Conservation (phyloP, 2,888 invertebrate genomes). For the Pyrochroa serraticornis region DNA sequence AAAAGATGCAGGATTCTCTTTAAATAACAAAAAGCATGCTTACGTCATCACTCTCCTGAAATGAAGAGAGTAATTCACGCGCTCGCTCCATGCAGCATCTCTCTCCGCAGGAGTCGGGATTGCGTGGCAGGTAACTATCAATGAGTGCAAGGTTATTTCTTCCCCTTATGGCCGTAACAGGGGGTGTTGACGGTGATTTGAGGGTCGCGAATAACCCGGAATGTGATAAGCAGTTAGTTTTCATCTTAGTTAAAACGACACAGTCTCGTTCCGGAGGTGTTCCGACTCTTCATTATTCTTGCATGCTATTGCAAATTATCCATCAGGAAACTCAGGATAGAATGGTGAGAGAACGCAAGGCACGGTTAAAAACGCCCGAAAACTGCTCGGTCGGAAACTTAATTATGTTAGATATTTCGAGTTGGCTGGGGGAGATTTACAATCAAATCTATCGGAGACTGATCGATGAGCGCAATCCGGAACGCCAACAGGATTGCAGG, state of each 20-base stretch:
- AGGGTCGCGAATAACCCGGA: conserved; percentile 29
- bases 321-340: conserved; percentile 39
- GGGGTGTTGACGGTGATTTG: conserved; percentile 38
- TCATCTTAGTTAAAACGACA: conserved; percentile 33
- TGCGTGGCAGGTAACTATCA: conserved; percentile 43
- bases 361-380: conserved; percentile 48
- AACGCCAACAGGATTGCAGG: conserved; percentile 8
- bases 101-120: neutral
- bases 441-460: conserved; percentile 48
- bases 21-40: neutral
- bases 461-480: conserved; percentile 43
- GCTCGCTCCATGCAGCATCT: no score
- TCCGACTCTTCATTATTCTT: conserved; percentile 47
- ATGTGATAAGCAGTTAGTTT: conserved; percentile 45
- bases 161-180: conserved; percentile 38
- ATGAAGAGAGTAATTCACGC: no score
- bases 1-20: neutral
- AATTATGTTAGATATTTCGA: conserved; percentile 56
- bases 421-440: conserved; percentile 48
- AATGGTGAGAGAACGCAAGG: conserved; percentile 22
- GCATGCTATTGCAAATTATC: conserved; percentile 55
- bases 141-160: conserved; percentile 42
- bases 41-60: no score
- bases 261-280: conserved; percentile 29
- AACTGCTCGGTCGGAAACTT: conserved; percentile 54